Base-by-base conservation (phyloP, 2,888 invertebrate genomes). In the Linnaemya tessellans region DNA sequence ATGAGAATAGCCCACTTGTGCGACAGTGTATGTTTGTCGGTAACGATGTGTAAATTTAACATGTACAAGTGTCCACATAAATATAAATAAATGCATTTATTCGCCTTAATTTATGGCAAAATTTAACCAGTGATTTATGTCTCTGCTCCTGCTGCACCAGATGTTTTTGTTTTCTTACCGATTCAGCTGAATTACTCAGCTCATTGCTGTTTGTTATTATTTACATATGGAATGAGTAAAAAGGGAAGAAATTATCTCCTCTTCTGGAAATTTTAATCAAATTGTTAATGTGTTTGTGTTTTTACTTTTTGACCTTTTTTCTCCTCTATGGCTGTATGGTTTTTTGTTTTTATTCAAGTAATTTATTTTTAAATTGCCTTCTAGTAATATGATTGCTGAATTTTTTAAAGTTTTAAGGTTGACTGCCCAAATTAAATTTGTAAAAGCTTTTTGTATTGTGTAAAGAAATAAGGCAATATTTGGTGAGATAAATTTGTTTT, bases 71-170 rank as follows among this genome's bases (percentile, higher is more conserved):
- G 30, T 30, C 30, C 30, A n/a, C n/a, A n/a, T n/a, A n/a, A 1
- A 20, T 10, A 51, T 51, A 51, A 8, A 10, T 56, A n/a, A n/a
- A 25, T 25, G 35, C 35, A 11, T 30, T 38, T 62, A 73, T 73
- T 67, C 67, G 46, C 73, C 73, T 80, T 77, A 77, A 84, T 84
- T 80, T 77, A 80, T 84, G 77, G 75, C 75, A 67, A 73, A 78
- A 58, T 65, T 58, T 49, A 84, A 67, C 38, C 54, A 56, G 71
- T 84, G 84, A 84, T 84, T 84, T 84, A 84, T 84, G 71, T 60
- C 71, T 60, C 60, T 64, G 51, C 38, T 62, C 2, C 51, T 74
- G 30, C 46, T 67, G 73, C 54, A 41, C 15, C 62, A 64, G 46
- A n/a, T 70, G 22, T 51, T 67, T 58, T 54, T 54, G 46, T 11